These are phyloP conservation scores for Drosophila asahinai DNA, from an alignment of 1,140 invertebrate genomes.

Conservation along the genomic window DNA sequence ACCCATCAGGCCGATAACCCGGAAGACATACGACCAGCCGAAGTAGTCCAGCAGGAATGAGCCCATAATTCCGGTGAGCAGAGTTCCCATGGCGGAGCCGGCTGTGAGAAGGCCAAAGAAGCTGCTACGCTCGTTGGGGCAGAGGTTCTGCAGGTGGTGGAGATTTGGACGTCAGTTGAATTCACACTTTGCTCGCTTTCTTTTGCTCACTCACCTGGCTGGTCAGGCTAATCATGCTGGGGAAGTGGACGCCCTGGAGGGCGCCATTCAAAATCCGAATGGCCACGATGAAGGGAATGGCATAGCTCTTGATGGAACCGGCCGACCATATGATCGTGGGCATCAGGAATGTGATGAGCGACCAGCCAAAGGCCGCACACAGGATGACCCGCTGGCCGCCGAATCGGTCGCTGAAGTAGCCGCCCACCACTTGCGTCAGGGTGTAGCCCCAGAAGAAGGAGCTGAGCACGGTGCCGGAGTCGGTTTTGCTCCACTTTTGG, in stretches of 20 bases:
- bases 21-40: constrained; percentile 90
- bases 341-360: constrained; percentile 89
- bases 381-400: constrained; percentile 90
- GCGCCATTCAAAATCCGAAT: constrained; percentile 89
- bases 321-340: constrained; percentile 88
- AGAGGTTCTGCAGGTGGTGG: constrained; percentile 83
- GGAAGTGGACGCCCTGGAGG: constrained; percentile 90
- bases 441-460: constrained; percentile 93
- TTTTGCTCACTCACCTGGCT: constrained; percentile 86
- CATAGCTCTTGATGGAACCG: constrained; percentile 86
- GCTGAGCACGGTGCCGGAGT: constrained; percentile 90
- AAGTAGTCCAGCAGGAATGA: constrained; percentile 89
- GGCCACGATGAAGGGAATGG: constrained; percentile 87
- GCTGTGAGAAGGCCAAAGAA: constrained; percentile 90
- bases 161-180: neutral
- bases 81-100: constrained; percentile 88
- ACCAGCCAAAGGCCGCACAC: constrained; percentile 89
- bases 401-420: constrained; percentile 89
- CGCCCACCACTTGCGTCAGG: constrained; percentile 90
- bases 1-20: constrained; percentile 88
- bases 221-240: constrained; percentile 90
- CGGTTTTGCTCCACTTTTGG: constrained; percentile 90
- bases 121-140: constrained; percentile 88
- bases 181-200: neutral
- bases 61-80: constrained; percentile 89